Conservation (phyloP, 35 echinoderm and acorn worm genomes). For the Patiria miniata region DNA sequence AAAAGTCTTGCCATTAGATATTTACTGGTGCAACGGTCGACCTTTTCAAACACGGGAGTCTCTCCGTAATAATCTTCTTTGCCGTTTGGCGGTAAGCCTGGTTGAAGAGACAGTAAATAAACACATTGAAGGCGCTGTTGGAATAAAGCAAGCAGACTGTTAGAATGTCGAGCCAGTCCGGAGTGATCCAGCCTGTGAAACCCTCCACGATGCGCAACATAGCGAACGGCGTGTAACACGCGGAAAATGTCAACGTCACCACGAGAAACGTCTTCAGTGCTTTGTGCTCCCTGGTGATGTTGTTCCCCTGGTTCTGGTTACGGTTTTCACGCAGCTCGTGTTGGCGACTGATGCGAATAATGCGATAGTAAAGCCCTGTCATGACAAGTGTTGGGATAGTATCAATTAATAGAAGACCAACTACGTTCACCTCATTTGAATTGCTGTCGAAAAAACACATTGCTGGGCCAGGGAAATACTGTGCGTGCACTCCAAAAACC, state of each 20-base stretch:
- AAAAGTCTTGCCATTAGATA: background rate
- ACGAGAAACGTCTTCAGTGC: constrained; percentile 7
- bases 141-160: background rate
- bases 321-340: background rate
- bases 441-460: background rate
- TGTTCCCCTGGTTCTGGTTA: background rate
- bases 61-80: background rate
- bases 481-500: background rate
- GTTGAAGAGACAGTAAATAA: background rate
- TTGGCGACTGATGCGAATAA: background rate
- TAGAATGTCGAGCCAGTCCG: background rate
- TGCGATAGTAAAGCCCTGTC: background rate
- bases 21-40: background rate
- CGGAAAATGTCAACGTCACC: background rate
- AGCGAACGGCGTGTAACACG: background rate
- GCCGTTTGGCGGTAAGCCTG: background rate
- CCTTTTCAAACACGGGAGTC: background rate
- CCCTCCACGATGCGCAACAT: background rate
- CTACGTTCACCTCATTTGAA: background rate
- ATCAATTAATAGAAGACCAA: background rate
- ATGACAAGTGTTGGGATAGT: background rate
- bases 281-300: background rate
- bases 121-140: background rate
- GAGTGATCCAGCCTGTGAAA: background rate
- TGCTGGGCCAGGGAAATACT: background rate